Base-by-base conservation (phyloP, 2,888 invertebrate genomes). In the Diabrotica balteata region DNA sequence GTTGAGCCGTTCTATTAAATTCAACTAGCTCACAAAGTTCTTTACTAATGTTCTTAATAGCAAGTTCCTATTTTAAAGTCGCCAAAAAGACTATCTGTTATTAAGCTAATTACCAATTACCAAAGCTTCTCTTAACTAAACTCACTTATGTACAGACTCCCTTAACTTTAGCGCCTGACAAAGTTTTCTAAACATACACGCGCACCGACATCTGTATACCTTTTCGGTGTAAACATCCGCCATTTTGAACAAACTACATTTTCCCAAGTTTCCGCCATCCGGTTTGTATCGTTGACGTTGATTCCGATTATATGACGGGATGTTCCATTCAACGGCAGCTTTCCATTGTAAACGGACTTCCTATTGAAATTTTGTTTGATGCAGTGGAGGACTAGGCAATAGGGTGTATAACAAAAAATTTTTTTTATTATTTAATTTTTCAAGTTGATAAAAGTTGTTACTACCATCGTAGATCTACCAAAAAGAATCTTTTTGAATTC, bases 191-290 rank as follows among this genome's bases (percentile, higher is more conserved):
- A 4, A 43, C 11, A 42, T 10, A 42, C 10, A 43, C 54, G 7
- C 42, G 10, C 17, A 43, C 17, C 5, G 32, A 43, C 53, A 42
- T 32, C 10, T 43, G 7, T 54, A 54, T 43, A 54, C 43, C 52
- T 52, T 52, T 52, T 32, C 32, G 32, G 43, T 43, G n/a, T 43
- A 54, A n/a, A 54, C 7, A 42, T 54, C n/a, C 54, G 54, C 10
- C n/a, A n/a, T 54, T 54, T 54, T 43, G 11, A n/a, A 42, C 51
- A 51, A 4, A 51, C 54, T 43, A 43, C 43, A 54, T 54, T 53
- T 32, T 32, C 22, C 32, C 22, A 32, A 51, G 32, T 42, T 53
- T 53, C 52, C 52, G 52, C n/a, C 3, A 32, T 53, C 42, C 42
- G 5, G n/a, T 43, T 53, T 53, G 42, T 17, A 51, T 7, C 43